Conservation (phyloP, 92 coral and sea anemone species). For the Bergia sp. region DNA sequence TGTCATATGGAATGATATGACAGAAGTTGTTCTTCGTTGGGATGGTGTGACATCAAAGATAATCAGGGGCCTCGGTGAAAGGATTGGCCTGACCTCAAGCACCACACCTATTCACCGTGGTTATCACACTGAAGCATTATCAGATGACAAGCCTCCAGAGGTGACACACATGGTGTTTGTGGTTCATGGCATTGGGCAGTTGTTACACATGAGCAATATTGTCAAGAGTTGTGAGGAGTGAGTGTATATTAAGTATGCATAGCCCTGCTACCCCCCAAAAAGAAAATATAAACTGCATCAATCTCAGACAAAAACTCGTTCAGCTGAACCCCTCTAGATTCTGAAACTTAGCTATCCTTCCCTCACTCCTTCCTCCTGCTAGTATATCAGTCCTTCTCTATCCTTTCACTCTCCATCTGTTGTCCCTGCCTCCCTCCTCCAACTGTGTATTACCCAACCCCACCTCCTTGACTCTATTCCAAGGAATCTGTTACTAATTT, state of each 20-base stretch:
- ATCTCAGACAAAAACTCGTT: too few species aligned
- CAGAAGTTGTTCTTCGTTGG: constrained; percentile 92
- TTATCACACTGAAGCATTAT: constrained; percentile 77
- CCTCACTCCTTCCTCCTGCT: too few species aligned
- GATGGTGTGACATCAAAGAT: constrained; percentile 92
- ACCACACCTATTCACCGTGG: constrained; percentile 93
- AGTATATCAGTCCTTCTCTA: too few species aligned
- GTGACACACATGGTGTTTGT: constrained; percentile 96
- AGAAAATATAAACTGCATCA: too few species aligned
- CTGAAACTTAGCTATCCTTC: too few species aligned
- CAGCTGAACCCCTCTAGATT: too few species aligned
- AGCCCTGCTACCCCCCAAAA: too few species aligned
- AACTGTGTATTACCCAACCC: not conserved
- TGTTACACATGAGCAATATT: constrained; percentile 89
- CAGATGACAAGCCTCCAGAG: constrained; percentile 81
- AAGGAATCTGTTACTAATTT: too few species aligned
- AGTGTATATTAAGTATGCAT: constrained; percentile 27
- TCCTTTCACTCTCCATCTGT: too few species aligned
- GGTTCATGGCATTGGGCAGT: constrained; percentile 96
- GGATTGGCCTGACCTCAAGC: constrained; percentile 73
- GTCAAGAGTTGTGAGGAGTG: constrained; percentile 84
- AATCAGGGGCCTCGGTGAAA: constrained; percentile 90
- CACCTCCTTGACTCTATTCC: not conserved
- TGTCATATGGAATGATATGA: constrained; percentile 93
- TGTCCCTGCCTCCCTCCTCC: too few species aligned